These are phyloP conservation scores for Phainopepla nitens DNA, from an alignment of 2,113 vertebrate genomes.

Conservation along the genomic window DNA sequence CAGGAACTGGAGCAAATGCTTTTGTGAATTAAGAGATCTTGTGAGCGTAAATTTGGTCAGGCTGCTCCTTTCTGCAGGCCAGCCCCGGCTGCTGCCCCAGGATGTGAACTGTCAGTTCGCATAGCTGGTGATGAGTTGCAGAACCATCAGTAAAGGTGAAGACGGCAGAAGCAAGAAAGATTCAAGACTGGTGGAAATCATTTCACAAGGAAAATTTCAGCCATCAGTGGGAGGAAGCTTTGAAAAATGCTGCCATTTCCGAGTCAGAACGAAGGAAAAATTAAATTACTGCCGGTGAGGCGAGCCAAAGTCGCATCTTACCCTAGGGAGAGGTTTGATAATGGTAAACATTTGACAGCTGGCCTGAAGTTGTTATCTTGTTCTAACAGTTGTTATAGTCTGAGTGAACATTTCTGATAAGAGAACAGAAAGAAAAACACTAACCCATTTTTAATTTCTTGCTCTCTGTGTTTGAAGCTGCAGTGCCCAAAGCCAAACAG, in stretches of 20 bases:
- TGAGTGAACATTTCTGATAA: slow-evolving; percentile 81
- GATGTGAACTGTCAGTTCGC: slow-evolving; percentile 97
- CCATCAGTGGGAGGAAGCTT: slow-evolving; percentile 77
- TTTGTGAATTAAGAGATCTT: slow-evolving; percentile 96
- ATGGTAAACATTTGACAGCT: slow-evolving; percentile 86
- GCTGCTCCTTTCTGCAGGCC: slow-evolving; percentile 92
- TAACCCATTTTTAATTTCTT: slow-evolving; percentile 67
- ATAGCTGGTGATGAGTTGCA: slow-evolving; percentile 94
- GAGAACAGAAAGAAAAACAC: slow-evolving; percentile 71
- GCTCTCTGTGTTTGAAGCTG: slow-evolving; percentile 48
- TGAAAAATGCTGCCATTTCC: slow-evolving; percentile 83
- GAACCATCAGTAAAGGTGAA: slow-evolving; percentile 95
- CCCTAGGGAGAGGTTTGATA: slow-evolving; percentile 81
- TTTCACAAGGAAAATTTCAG: slow-evolving; percentile 84
- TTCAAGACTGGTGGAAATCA: slow-evolving; percentile 82
- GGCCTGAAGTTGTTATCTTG: slow-evolving; percentile 80
- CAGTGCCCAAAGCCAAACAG: slow-evolving; percentile 55
- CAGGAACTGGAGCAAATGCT: slow-evolving; percentile 97
- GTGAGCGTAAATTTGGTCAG: slow-evolving; percentile 84
- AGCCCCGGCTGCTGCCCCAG: slow-evolving; percentile 87
- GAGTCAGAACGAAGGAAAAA: slow-evolving; percentile 82
- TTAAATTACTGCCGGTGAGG: slow-evolving; percentile 83
- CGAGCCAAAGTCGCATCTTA: slow-evolving; percentile 82
- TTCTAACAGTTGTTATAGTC: slow-evolving; percentile 80
- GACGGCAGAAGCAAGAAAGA: slow-evolving; percentile 84